Evolutionary conservation across 2,888 invertebrate species (phyloP), one percentile per base, ranked within the genome.

Genomic region (Ditula angustiorana): DNA sequence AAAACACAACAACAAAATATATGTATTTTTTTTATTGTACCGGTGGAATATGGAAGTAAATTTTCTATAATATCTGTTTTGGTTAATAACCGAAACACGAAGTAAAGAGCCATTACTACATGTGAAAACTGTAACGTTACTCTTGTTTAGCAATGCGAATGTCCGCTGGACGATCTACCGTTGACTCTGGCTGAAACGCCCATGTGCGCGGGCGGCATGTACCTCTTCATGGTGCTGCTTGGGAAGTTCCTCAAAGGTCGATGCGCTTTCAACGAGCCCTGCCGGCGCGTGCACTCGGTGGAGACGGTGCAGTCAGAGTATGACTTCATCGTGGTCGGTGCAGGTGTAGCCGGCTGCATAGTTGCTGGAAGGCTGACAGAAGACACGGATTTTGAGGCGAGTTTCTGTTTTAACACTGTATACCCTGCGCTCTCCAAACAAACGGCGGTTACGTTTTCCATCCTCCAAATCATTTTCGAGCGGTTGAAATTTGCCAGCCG

Each of bases 241-340:
- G 94, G 95, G 74, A 83, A 88, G 1, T 95, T 93, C 76, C 81
- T 95, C 8, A 87, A 92, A 69, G 93, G 93, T 2, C 79, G 90
- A 19, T 94, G 94, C 63, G 74, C 79, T 1, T 83, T 94, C 60
- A 87, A 93, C 2, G 88, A 93, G 19, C 92, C 94, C 0, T 95
- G 95, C 80, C 80, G 90, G 24, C 86, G 94, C 60, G 85, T 95
- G 5, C 75, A 68, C 19, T 92, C 94, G 0, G 81, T 77, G 41
- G 67, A 77, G 0, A 73, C 78, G 0, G 67, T 83, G 1, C 86
- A 90, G 8, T 68, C 79, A 0, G 87, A 86, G 23, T 95, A 95
- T 71, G 95, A 95, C 75, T 95, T 95, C 73, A 93, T 95, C 10
- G 95, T 95, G 5, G 93, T 95, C 11, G 95, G 95, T 0, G 94